phyloP scores from a whole-genome alignment of 2,888 invertebrate genomes.

The Nephrotoma appendiculata region DNA sequence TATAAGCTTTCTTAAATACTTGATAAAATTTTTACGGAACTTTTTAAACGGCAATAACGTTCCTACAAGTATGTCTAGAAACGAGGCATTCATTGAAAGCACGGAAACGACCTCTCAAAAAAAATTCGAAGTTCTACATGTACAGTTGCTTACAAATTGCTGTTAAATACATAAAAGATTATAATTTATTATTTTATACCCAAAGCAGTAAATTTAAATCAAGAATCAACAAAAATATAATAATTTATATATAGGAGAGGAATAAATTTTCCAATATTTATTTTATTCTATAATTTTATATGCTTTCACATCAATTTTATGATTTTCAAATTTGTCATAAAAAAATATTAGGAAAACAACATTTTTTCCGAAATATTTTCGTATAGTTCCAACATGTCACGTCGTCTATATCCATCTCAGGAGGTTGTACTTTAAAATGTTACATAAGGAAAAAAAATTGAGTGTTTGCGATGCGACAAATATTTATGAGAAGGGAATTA shows the following conservation, averaged over 20 bases:
- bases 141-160: not conserved
- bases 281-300: not conserved
- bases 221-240: not conserved
- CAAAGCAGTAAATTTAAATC: not conserved
- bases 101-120: too few species aligned
- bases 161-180: not conserved
- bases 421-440: not conserved
- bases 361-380: not conserved
- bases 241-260: not conserved
- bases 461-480: not conserved
- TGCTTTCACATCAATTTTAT: not conserved
- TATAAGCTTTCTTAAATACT: not conserved
- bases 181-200: not conserved
- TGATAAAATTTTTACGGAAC: too few species aligned
- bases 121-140: not conserved
- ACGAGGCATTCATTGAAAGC: too few species aligned
- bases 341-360: not conserved
- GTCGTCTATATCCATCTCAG: not conserved
- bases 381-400: not conserved
- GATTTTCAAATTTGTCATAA: not conserved
- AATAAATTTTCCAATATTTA: not conserved
- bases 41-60: too few species aligned
- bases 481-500: not conserved
- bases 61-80: too few species aligned
- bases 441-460: not conserved